Conservation (phyloP, 2,113 vertebrate genomes). For the Callipepla californica region DNA sequence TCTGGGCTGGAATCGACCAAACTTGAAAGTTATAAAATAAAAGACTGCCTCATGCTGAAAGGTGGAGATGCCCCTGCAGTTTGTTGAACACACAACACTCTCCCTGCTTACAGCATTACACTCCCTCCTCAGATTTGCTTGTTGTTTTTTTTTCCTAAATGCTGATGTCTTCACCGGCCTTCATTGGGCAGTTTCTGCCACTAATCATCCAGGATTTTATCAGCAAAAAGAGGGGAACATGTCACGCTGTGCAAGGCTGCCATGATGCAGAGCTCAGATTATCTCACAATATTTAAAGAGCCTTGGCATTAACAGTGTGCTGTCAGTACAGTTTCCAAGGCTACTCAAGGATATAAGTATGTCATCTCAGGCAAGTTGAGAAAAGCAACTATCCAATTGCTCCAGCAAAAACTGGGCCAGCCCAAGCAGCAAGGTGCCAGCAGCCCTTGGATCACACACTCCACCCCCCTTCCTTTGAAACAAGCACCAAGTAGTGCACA, state of each 20-base stretch:
- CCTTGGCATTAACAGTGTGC: not conserved
- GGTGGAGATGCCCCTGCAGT: not conserved
- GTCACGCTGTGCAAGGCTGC: not conserved
- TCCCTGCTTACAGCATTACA: not conserved
- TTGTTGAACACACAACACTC: not conserved
- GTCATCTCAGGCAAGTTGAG: not conserved
- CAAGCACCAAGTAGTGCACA: not conserved
- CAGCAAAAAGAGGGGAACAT: not conserved
- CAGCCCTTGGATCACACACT: not conserved
- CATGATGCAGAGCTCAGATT: not conserved
- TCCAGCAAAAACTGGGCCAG: not conserved
- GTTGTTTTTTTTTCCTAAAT: not conserved
- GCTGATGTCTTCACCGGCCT: not conserved
- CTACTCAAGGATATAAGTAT: not conserved
- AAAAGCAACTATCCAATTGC: not conserved
- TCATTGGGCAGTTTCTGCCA: not conserved
- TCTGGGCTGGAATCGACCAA: not conserved
- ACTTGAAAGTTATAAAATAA: not conserved
- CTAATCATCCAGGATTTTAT: not conserved
- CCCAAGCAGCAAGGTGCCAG: not conserved
- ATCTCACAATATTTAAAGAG: not conserved
- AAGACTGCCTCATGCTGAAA: not conserved
- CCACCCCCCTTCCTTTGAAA: not conserved
- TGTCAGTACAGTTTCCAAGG: not conserved
- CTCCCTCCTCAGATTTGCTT: not conserved